Evolutionary conservation across 92 coral and sea anemone species (phyloP), one percentile per base, ranked within the genome.

Genomic region (Phenganax subtilis): DNA sequence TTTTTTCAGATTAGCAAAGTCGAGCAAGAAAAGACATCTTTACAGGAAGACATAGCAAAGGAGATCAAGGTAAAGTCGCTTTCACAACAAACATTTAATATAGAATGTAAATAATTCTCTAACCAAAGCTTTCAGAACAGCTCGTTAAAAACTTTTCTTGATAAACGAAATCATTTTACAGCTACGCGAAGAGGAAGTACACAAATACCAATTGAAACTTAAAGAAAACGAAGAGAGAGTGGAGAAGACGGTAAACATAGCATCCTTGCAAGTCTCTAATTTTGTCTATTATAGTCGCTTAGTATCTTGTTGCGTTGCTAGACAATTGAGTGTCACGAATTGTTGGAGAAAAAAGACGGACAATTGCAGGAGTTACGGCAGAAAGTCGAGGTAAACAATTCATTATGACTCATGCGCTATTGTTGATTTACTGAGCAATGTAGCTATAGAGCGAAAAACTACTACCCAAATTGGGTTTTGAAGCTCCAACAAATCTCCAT

Each of bases 111-210:
- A 51, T 37, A 5, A 5, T 37, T 37, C 5, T 37, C 47, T 37
- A 2, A 2, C 25, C 65, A 59, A 14, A 59, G 65, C 65, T 17
- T 17, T 44, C 11, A 9, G 11, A 29, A 72, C 28, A 12, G 17
- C 77, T 10, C 31, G 55, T 8, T 3, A 30, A 69, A 69, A 69
- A 6, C 4, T 30, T 27, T 69, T 52, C 10, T 3, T 59, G 65
- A 25, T 59, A 2, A 5, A 51, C 51, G 20, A 72, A 60, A 72
- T 61, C 16, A 20, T 9, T 27, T 60, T 16, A 16, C 83, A 94
- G 98, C 88, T 88, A 44, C 85, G 89, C 8, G 92, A 90, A 70
- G 96, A 91, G 61, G 97, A 94, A 78, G 17, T 78, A 6, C 55
- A 51, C 28, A 78, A 62, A 12, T 78, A 78, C 60, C 57, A 37